Conservation (phyloP, 2,888 invertebrate genomes). For the Eurytoma adleriae region DNA sequence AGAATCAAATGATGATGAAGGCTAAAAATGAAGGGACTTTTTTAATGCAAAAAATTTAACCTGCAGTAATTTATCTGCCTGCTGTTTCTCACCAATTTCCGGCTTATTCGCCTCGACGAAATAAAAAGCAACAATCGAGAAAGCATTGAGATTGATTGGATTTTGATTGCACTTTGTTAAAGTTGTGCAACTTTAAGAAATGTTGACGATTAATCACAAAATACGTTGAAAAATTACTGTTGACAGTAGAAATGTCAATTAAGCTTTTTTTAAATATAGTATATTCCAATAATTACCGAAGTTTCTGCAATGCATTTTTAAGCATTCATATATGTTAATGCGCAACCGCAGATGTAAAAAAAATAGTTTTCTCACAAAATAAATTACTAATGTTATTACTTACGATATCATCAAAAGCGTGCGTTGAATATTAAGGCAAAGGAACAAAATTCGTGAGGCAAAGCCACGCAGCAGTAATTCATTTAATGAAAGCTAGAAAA, state of each 20-base stretch:
- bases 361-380: too few species aligned
- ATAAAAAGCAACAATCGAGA: not conserved
- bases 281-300: too few species aligned
- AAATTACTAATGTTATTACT: not conserved
- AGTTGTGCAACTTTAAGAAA: not conserved
- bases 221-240: too few species aligned
- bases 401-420: not conserved
- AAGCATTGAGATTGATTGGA: not conserved
- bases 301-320: too few species aligned
- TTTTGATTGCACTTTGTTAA: slow-evolving; percentile 24
- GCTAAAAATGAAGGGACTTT: slow-evolving; percentile 3
- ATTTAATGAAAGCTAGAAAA: slow-evolving; percentile 9
- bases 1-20: slow-evolving; percentile 23
- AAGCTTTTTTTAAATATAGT: too few species aligned
- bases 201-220: too few species aligned
- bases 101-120: not conserved
- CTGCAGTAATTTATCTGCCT: not conserved
- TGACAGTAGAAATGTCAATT: too few species aligned
- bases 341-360: too few species aligned
- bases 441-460: not conserved
- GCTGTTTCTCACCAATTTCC: slow-evolving; percentile 17
- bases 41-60: slow-evolving; percentile 12
- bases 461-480: not conserved
- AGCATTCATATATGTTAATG: too few species aligned
- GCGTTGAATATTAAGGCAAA: not conserved